phyloP scores from a whole-genome alignment of 2,113 vertebrate species.

The Zosterops pallidus region DNA sequence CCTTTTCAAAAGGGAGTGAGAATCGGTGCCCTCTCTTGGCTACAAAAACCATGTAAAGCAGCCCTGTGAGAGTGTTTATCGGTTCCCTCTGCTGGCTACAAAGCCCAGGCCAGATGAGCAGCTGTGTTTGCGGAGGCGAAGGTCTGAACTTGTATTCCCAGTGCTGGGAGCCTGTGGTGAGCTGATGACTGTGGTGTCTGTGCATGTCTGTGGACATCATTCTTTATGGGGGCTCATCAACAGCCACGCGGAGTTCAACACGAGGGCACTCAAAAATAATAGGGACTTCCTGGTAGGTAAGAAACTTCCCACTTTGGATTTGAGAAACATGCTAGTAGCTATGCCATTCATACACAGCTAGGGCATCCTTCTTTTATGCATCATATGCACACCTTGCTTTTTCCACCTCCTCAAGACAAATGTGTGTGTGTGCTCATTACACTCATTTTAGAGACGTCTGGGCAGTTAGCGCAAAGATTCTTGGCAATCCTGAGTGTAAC shows the following conservation, averaged over 20 bases:
- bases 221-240: constrained; percentile 15
- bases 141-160: constrained; percentile 41
- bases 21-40: constrained; percentile 39
- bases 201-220: not conserved
- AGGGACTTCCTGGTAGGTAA: not conserved
- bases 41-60: not conserved
- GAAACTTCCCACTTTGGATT: not conserved
- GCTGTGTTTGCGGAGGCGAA: constrained; percentile 64
- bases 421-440: not conserved
- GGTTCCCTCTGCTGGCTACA: constrained; percentile 61
- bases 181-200: constrained; percentile 58
- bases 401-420: not conserved
- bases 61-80: constrained; percentile 35
- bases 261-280: constrained; percentile 41
- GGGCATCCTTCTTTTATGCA: not conserved
- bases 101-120: constrained; percentile 60
- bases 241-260: constrained; percentile 10
- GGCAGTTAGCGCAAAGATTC: not conserved
- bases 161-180: not conserved
- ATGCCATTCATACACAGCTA: not conserved
- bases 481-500: not conserved
- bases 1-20: not conserved
- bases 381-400: not conserved
- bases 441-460: not conserved
- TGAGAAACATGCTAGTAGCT: not conserved